These are phyloP conservation scores for Phanerotoma sp. DNA, from an alignment of 2,888 invertebrate species.

Conservation along the genomic window DNA sequence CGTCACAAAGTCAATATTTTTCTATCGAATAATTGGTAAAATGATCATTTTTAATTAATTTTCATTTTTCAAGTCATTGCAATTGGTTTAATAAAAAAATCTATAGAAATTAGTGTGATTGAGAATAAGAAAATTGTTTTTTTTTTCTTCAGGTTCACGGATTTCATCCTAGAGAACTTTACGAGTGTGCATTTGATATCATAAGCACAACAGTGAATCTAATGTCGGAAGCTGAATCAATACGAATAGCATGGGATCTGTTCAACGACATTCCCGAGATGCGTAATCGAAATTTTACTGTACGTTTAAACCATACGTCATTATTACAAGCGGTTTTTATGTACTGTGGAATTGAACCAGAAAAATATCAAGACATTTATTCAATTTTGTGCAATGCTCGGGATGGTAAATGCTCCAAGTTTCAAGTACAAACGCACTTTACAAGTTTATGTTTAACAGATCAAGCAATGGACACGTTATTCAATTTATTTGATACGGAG, in stretches of 20 bases:
- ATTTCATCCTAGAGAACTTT: conserved; percentile 85
- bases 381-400: conserved; percentile 59
- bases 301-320: conserved; percentile 79
- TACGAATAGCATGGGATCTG: conserved; percentile 76
- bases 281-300: conserved; percentile 66
- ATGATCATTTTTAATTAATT: conserved; percentile 4
- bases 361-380: conserved; percentile 63
- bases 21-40: conserved; percentile 2
- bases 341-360: conserved; percentile 76
- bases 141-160: conserved; percentile 59
- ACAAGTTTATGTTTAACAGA: conserved; percentile 70
- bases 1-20: no score
- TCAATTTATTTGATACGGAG: conserved; percentile 70
- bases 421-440: conserved; percentile 71
- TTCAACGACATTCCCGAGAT: conserved; percentile 68
- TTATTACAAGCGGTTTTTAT: conserved; percentile 75
- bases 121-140: no score
- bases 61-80: neutral
- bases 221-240: conserved; percentile 82
- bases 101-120: no score
- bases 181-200: conserved; percentile 93
- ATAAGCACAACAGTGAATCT: conserved; percentile 74
- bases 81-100: no score
- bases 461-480: conserved; percentile 65
- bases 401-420: conserved; percentile 67